A percentile compares a stretch with the other conserved stretches of the same genome.
These are phyloP conservation scores for Odocoileus virginianus DNA, from an alignment of 2,113 vertebrate species.

Conservation along the genomic window DNA sequence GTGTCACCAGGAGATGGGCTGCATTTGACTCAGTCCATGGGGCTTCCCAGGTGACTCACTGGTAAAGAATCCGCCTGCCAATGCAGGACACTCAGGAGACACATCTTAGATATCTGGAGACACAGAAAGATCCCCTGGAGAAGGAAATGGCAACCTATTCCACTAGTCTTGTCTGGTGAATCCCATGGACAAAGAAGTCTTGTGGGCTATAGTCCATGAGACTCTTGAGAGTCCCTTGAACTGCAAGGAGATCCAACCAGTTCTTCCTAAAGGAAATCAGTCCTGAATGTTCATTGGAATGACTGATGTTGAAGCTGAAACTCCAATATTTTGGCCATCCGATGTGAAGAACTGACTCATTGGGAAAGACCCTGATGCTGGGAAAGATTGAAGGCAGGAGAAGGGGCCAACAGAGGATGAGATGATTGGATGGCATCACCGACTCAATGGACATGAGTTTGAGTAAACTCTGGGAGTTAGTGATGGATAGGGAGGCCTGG, in stretches of 20 bases:
- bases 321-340: not conserved
- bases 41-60: not conserved
- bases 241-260: not conserved
- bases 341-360: not conserved
- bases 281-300: not conserved
- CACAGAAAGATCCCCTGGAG: not conserved
- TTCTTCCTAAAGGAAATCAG: not conserved
- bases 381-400: not conserved
- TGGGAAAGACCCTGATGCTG: not conserved
- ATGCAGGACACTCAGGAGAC: not conserved
- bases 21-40: not conserved
- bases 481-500: not conserved
- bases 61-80: not conserved
- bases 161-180: not conserved
- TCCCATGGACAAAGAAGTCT: not conserved
- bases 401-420: not conserved
- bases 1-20: not conserved
- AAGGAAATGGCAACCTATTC: not conserved
- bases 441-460: not conserved
- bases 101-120: not conserved
- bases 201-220: not conserved
- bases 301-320: not conserved
- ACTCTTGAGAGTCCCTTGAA: not conserved
- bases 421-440: not conserved
- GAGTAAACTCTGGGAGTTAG: accelerated